These are phyloP conservation scores for Carabus problematicus DNA, from an alignment of 2,888 invertebrate genomes.

Conservation along the genomic window DNA sequence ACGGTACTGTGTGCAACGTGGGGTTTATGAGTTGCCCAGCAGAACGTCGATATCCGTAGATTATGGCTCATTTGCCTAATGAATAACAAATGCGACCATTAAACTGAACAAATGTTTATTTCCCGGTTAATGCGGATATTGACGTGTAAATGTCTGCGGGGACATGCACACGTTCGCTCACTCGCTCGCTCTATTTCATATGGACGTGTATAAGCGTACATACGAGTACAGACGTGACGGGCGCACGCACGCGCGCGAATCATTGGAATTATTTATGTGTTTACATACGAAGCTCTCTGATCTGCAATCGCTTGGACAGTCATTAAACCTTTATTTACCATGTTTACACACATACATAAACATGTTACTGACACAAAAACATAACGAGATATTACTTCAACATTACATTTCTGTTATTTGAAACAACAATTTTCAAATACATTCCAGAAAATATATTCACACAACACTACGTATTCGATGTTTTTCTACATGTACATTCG, in stretches of 20 bases:
- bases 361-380: too few species aligned
- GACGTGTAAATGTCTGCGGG: constrained; percentile 41
- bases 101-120: constrained; percentile 44
- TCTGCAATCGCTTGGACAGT: too few species aligned
- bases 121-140: constrained; percentile 42
- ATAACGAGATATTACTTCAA: too few species aligned
- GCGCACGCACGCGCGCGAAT: neutral
- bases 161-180: neutral
- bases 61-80: constrained; percentile 44
- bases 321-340: too few species aligned
- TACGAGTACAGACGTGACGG: neutral
- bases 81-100: constrained; percentile 44
- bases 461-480: too few species aligned
- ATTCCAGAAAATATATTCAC: too few species aligned
- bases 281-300: too few species aligned
- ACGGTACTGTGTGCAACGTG: neutral
- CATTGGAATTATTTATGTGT: constrained; percentile 1
- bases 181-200: constrained; percentile 7
- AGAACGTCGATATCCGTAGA: constrained; percentile 40
- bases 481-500: too few species aligned
- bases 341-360: too few species aligned
- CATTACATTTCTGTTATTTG: too few species aligned
- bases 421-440: too few species aligned
- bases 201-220: neutral
- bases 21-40: constrained; percentile 11